These are phyloP conservation scores for Caenorhabditis brenneri DNA, from an alignment of 1,140 invertebrate species.

Conservation along the genomic window DNA sequence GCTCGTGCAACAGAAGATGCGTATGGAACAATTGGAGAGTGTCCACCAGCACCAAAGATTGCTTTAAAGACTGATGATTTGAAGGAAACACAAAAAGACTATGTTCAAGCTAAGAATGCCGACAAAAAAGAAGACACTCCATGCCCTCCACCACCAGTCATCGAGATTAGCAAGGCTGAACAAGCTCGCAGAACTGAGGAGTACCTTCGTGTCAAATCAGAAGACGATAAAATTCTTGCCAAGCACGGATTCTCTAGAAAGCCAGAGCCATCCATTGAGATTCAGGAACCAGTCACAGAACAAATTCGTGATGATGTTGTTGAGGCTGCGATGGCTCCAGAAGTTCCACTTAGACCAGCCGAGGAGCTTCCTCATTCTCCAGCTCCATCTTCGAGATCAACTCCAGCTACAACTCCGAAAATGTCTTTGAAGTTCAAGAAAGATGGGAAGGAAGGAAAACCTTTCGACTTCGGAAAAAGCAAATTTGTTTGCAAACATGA, in stretches of 20 bases:
- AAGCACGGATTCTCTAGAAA: constrained; percentile 52
- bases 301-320: constrained; percentile 58
- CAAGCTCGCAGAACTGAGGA: constrained; percentile 51
- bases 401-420: constrained; percentile 63
- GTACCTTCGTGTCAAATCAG: constrained; percentile 55
- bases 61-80: neutral
- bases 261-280: constrained; percentile 12
- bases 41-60: constrained; percentile 26
- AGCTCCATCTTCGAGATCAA: constrained; percentile 15
- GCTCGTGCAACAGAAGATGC: neutral
- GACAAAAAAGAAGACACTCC: neutral
- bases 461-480: constrained; percentile 69
- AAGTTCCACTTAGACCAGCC: constrained; percentile 28
- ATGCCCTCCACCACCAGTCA: neutral
- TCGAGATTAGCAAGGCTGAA: constrained; percentile 35
- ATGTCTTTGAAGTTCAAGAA: constrained; percentile 64
- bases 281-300: constrained; percentile 52
- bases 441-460: constrained; percentile 43
- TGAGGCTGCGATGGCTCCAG: constrained; percentile 50
- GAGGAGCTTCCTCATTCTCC: constrained; percentile 50
- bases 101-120: neutral
- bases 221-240: constrained; percentile 57
- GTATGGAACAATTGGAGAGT: neutral
- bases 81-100: neutral
- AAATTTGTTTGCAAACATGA: constrained; percentile 70